Evolutionary conservation across 2,113 vertebrate species (phyloP).

Genomic region (Anolis carolinensis): DNA sequence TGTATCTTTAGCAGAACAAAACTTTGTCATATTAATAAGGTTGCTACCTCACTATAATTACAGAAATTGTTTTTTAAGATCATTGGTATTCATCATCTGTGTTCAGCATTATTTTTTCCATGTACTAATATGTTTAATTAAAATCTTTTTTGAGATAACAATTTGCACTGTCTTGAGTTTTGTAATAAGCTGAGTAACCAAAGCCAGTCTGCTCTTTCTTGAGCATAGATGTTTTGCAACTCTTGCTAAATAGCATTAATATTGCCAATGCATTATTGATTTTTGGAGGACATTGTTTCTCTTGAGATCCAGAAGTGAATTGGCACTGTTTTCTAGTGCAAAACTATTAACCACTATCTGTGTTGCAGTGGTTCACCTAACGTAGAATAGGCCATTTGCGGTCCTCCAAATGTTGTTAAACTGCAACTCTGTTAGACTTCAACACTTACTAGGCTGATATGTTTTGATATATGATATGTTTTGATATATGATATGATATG

Average conservation of each 20-base stretch:
- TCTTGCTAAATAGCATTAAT: background rate
- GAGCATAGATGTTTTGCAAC: background rate
- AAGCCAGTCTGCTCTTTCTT: background rate
- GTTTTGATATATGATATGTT: too few relatives aligned
- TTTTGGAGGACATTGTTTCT: background rate
- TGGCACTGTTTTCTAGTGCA: background rate
- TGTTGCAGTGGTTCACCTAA: background rate
- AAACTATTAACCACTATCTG: too few relatives aligned
- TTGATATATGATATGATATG: too few relatives aligned
- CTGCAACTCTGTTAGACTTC: too few relatives aligned
- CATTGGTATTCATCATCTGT: conserved; percentile 42
- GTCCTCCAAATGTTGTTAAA: too few relatives aligned
- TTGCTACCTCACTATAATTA: conserved; percentile 67
- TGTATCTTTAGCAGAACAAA: conserved; percentile 35
- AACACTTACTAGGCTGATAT: too few relatives aligned
- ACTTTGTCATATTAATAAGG: conserved; percentile 43
- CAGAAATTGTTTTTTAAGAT: conserved; percentile 44
- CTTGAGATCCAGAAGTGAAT: background rate
- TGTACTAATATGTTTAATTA: conserved; percentile 58
- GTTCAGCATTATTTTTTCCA: conserved; percentile 54
- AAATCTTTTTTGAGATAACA: conserved; percentile 44
- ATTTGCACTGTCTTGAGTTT: conserved; percentile 27
- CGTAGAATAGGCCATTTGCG: too few relatives aligned
- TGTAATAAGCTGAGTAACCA: background rate
- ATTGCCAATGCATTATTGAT: background rate